Evolutionary conservation across 2,888 invertebrate species (phyloP).

Genomic region (Reticulitermes lucifugus): DNA sequence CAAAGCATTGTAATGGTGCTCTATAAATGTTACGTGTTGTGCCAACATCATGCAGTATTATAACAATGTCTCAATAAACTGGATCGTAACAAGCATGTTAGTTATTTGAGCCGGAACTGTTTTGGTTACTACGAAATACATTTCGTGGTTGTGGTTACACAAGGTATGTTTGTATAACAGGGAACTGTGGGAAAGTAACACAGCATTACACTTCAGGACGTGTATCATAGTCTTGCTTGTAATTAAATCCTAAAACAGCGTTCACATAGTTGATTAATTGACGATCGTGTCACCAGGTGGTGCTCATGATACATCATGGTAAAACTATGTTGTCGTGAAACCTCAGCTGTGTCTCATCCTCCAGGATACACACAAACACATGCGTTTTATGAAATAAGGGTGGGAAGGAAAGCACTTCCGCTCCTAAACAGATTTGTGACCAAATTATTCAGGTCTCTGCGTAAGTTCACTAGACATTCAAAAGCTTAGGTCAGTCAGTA

Average conservation of each 20-base stretch:
- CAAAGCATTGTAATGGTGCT: too few species aligned
- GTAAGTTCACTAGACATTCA: too few species aligned
- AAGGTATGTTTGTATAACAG: background rate
- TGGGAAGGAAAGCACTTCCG: too few species aligned
- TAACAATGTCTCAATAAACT: too few species aligned
- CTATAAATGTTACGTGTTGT: too few species aligned
- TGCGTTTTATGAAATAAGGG: background rate
- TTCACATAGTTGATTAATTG: background rate
- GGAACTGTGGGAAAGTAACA: background rate
- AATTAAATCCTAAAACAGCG: background rate
- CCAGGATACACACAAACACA: background rate
- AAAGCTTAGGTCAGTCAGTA: too few species aligned
- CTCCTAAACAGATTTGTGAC: too few species aligned
- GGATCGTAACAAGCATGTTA: too few species aligned
- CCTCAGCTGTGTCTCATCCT: conserved; percentile 1
- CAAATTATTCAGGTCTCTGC: too few species aligned
- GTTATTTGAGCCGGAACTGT: too few species aligned
- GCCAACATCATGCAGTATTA: too few species aligned
- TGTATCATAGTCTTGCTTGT: background rate
- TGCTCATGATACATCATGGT: background rate
- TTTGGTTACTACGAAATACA: background rate
- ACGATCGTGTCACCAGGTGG: conserved; percentile 1
- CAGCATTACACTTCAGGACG: background rate
- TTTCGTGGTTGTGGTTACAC: background rate
- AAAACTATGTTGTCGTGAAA: background rate